A percentile compares a stretch with the other conserved stretches of the same genome.
Evolutionary conservation across 2,113 vertebrate genomes (phyloP).

Genomic region (Acrocephalus arundinaceus): DNA sequence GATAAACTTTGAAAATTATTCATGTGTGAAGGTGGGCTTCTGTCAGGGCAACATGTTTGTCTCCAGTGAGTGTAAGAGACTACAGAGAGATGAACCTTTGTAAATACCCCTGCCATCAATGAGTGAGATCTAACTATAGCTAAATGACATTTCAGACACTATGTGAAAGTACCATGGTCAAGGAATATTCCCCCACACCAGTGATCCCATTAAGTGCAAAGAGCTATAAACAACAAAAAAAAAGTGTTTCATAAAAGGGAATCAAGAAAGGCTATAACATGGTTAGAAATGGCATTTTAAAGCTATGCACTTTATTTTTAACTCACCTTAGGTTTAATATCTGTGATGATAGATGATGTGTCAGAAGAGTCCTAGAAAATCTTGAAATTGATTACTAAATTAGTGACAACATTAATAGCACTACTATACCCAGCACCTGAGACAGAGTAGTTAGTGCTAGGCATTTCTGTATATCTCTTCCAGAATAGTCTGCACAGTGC

Average conservation of each 20-base stretch:
- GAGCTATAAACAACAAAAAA: neutral
- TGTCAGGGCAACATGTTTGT: neutral
- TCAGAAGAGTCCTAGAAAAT: conserved; percentile 12
- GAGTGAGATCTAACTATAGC: neutral
- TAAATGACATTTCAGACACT: neutral
- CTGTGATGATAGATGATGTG: neutral
- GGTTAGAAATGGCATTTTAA: conserved; percentile 8
- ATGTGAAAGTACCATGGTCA: neutral
- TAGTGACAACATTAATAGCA: neutral
- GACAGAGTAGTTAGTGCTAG: neutral
- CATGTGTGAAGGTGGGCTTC: neutral
- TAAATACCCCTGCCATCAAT: neutral
- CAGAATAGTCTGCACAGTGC: neutral
- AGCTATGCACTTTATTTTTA: neutral
- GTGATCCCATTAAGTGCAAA: neutral
- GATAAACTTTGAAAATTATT: neutral
- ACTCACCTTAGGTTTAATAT: neutral
- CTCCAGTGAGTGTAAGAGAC: neutral
- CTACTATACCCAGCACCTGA: neutral
- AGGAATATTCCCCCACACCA: accelerated
- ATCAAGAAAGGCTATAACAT: neutral
- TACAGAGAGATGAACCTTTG: neutral
- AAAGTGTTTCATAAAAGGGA: neutral
- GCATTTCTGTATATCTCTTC: neutral
- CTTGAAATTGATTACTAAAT: conserved; percentile 1